Evolutionary conservation across 2,113 vertebrate species (phyloP).

Genomic region (Oryzias javanicus): DNA sequence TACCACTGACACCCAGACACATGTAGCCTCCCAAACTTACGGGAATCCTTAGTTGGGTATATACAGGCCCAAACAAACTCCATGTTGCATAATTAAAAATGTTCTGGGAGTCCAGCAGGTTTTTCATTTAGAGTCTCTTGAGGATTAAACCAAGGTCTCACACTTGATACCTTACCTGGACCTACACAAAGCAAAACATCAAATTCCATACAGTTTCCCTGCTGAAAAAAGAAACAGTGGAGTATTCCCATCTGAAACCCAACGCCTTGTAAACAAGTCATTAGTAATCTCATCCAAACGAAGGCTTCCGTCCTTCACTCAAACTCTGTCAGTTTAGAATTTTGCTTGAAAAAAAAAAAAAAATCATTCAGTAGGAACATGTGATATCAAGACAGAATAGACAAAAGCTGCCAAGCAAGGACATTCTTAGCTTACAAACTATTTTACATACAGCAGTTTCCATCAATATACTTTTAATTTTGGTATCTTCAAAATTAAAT

Average conservation of each 20-base stretch:
- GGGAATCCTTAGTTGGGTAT: slow-evolving; percentile 63
- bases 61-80: slow-evolving; percentile 29
- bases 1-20: slow-evolving; percentile 25
- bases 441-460: too few relatives aligned
- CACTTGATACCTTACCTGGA: slow-evolving; percentile 34
- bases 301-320: slow-evolving; percentile 12
- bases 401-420: too few relatives aligned
- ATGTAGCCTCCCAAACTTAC: slow-evolving; percentile 41
- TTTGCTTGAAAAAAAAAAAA: too few relatives aligned
- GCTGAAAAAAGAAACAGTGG: slow-evolving; percentile 26
- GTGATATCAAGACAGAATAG: too few relatives aligned
- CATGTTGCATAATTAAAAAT: slow-evolving; percentile 57
- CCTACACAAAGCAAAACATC: slow-evolving; percentile 52
- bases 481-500: too few relatives aligned
- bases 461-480: too few relatives aligned
- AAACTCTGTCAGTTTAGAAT: slow-evolving; percentile 6
- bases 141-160: slow-evolving; percentile 59
- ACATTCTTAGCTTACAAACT: too few relatives aligned
- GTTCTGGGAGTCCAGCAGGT: slow-evolving; percentile 56
- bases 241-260: slow-evolving; percentile 29
- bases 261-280: slow-evolving; percentile 14
- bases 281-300: slow-evolving; percentile 4
- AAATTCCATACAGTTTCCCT: slow-evolving; percentile 21
- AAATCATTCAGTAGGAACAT: too few relatives aligned
- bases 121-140: slow-evolving; percentile 50